Evolutionary conservation across 2,113 vertebrate species (phyloP).

Genomic region (Notechis scutatus): DNA sequence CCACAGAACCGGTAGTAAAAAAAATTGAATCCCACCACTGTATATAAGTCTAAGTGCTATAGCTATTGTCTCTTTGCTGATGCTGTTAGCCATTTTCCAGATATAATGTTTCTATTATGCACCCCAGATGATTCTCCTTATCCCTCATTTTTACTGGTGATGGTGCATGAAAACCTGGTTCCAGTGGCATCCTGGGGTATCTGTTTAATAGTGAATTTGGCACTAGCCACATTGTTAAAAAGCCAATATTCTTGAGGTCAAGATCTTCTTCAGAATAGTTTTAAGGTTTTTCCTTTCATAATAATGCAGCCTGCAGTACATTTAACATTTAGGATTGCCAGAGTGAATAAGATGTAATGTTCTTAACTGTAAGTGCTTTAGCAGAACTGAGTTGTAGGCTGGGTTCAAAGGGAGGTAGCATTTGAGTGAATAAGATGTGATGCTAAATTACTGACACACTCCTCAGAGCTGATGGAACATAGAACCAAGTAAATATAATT

Average conservation of each 20-base stretch:
- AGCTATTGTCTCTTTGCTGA: not conserved
- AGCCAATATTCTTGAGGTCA: not conserved
- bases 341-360: not conserved
- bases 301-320: not conserved
- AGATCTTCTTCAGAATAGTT: not conserved
- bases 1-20: too few species aligned
- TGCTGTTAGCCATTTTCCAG: not conserved
- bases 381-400: not conserved
- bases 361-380: conserved; percentile 1
- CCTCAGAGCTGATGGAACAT: conserved; percentile 14
- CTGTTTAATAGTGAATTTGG: not conserved
- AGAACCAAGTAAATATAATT: conserved; percentile 8
- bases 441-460: conserved; percentile 7
- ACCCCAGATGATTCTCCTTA: not conserved
- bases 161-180: not conserved
- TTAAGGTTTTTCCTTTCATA: too few species aligned
- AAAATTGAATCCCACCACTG: too few species aligned
- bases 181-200: not conserved
- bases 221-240: not conserved
- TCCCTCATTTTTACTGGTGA: not conserved
- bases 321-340: not conserved
- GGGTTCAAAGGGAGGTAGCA: not conserved
- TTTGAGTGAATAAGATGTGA: not conserved
- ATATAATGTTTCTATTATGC: not conserved
- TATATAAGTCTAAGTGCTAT: too few species aligned